Evolutionary conservation across 2,797 vertebrate species (phyloP), one percentile per base, ranked within the genome.

Genomic region (Bovichtus variegatus): DNA sequence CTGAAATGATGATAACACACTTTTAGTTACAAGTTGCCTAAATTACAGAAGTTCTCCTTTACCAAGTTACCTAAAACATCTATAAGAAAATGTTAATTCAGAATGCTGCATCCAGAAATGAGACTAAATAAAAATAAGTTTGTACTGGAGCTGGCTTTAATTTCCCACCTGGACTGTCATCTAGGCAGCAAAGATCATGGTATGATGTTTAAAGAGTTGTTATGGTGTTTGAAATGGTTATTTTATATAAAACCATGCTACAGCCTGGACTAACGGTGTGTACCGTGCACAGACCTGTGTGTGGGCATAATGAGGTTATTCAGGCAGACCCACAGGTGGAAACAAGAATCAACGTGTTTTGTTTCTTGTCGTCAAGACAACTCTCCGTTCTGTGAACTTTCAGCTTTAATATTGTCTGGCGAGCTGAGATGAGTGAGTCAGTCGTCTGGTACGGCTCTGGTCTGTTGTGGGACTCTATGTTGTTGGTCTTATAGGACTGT

Each of bases 351-450:
- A 55, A 9, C 78, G 81, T 84, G 84, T 92, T 90, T 86, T 84
- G 86, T 87, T 89, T 96, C 47, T 94, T 96, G 87, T 97, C 89
- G 87, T 96, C 96, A 85, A 93, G 90, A 60, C 76, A 12, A 87
- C 78, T 19, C 68, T 82, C 79, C 50, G 2, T 83, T 44, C 59
- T 36, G 46, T 79, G 66, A 78, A 75, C 76, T 36, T 76, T 71
- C 21, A 36, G 55, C 40, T 50, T 53, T 58, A 49, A 54, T 61
- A 51, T 65, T 38, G 72, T 81, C 40, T 84, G 55, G 71, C 50
- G 9, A 43, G 15, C 53, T 40, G 74, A 53, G 66, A 63, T 64
- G 63, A 85, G 41, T 81, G 74, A 86, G 31, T 85, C 74, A 82
- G 71, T 72, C 5, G 1, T 74, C 73, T 75, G 55, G 50, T 64